Evolutionary conservation across 1,140 invertebrate species (phyloP).

Genomic region (Bombus consobrinus): DNA sequence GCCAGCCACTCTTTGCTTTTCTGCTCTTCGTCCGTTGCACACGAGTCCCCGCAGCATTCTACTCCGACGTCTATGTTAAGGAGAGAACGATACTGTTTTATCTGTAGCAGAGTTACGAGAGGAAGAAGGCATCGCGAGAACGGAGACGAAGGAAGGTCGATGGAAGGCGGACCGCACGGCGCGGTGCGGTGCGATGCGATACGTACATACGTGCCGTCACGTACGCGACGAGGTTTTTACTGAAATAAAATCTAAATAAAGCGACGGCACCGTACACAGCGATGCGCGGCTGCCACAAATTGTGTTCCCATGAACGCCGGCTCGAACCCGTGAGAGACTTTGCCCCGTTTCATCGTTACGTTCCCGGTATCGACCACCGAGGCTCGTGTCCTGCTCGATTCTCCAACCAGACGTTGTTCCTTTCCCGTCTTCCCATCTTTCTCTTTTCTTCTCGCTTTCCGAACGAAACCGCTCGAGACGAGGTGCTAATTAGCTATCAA

Average conservation of each 20-base stretch:
- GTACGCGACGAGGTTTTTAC: slow-evolving; percentile 73
- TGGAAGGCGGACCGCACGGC: slow-evolving; percentile 24
- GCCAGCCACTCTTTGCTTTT: neutral
- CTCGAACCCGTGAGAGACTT: slow-evolving; percentile 54
- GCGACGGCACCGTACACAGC: slow-evolving; percentile 47
- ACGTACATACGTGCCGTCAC: slow-evolving; percentile 73
- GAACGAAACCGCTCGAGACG: neutral
- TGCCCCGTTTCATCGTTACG: slow-evolving; percentile 29
- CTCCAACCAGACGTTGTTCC: neutral
- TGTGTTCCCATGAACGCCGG: slow-evolving; percentile 64
- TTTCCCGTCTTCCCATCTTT: rapidly evolving
- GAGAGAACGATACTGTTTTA: neutral
- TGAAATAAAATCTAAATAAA: slow-evolving; percentile 78
- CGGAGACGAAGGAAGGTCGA: slow-evolving; percentile 33
- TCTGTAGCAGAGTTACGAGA: slow-evolving; percentile 15
- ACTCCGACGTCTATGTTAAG: neutral
- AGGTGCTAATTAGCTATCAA: neutral
- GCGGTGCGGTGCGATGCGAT: slow-evolving; percentile 27
- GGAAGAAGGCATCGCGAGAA: neutral
- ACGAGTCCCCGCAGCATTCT: neutral
- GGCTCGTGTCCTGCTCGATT: neutral
- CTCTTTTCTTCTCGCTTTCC: rapidly evolving
- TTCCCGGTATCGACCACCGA: slow-evolving; percentile 25
- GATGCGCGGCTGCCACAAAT: slow-evolving; percentile 55
- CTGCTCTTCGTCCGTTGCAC: neutral